Percentiles rank a stretch among this genome's conserved stretches.
phyloP scores from a whole-genome alignment of 2,113 vertebrate species.

The Centropristis striata region DNA sequence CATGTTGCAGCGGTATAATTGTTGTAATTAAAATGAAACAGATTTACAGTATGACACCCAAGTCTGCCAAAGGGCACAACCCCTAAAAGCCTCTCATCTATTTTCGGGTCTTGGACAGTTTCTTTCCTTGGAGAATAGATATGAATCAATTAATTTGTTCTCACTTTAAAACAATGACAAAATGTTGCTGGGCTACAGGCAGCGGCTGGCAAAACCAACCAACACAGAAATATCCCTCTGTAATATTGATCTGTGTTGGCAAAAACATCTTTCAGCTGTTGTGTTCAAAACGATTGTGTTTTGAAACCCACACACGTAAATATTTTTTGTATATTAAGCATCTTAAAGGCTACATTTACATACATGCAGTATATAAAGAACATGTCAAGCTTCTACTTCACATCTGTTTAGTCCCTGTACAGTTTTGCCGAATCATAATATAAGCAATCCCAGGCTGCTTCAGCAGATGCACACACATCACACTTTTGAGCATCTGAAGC shows the following conservation, averaged over 20 bases:
- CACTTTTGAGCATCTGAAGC: conserved; percentile 14
- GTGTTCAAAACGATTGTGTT: not conserved
- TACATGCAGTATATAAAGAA: too few relatives aligned
- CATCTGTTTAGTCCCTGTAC: not conserved
- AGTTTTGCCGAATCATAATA: conserved; percentile 2
- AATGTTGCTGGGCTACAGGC: not conserved
- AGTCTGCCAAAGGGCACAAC: conserved; percentile 11
- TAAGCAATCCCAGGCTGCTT: not conserved
- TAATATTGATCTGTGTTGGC: conserved; percentile 17
- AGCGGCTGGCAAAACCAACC: conserved; percentile 1
- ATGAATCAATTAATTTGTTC: conserved; percentile 21
- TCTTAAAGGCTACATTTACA: too few relatives aligned
- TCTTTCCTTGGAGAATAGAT: conserved; percentile 6
- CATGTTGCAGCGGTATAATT: conserved; percentile 11
- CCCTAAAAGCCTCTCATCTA: conserved; percentile 4
- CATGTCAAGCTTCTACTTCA: not conserved
- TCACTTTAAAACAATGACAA: conserved; percentile 32
- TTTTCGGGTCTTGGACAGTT: not conserved
- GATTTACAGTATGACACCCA: conserved; percentile 4
- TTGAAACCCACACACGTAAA: not conserved
- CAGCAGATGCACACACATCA: not conserved
- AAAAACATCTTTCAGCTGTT: not conserved
- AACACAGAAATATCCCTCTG: conserved; percentile 9
- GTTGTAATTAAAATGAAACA: conserved; percentile 30
- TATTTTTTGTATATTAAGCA: not conserved